Evolutionary conservation across 2,888 invertebrate genomes (phyloP), one percentile per base, ranked within the genome.

Genomic region (Gandaritis pyraliata): DNA sequence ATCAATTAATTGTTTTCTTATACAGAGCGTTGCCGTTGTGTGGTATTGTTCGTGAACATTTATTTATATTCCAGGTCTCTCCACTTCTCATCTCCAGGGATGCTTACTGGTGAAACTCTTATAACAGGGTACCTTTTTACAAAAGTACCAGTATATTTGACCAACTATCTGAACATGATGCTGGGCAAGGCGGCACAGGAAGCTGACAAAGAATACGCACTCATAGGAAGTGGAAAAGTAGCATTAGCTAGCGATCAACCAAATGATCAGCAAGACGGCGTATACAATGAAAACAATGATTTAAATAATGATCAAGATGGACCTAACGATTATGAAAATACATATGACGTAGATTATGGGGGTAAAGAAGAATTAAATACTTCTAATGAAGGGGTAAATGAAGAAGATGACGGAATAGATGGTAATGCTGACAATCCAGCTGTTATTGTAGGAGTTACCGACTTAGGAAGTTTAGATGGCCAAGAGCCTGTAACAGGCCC

Each of bases 41-140:
- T 6, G 3, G 23, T 23, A 3, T 6, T 23, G 23, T 23, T 4
- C 23, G 6, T 30, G 7, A 30, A 30, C 8, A 33, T 16, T 48
- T 36, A 46, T 29, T 36, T 23, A 23, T 23, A 23, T 60, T 78
- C 50, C 62, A 83, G 83, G 50, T 41, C 52, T 11, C 45, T 75
- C 5, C 64, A 70, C 30, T 72, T 76, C 45, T 69, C 72, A 0
- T 55, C 68, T 23, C 70, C 76, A 0, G 16, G 45, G 0, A n/a
- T 66, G 7, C 15, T 33, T 12, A 29, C 66, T 0, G 49, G 68
- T 4, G 75, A 82, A 47, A 58, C 74, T 1, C 11, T 82, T 1
- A 54, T 83, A 13, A 54, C 68, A 18, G 83, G 82, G 1, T 70
- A 77, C 54, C 49, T 85, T n/a, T 36, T 76, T 13, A 76, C 75